Percentiles rank a stretch among this genome's conserved stretches.
phyloP scores from a whole-genome alignment of 2,888 invertebrate genomes.

The Itoplectis maculator region DNA sequence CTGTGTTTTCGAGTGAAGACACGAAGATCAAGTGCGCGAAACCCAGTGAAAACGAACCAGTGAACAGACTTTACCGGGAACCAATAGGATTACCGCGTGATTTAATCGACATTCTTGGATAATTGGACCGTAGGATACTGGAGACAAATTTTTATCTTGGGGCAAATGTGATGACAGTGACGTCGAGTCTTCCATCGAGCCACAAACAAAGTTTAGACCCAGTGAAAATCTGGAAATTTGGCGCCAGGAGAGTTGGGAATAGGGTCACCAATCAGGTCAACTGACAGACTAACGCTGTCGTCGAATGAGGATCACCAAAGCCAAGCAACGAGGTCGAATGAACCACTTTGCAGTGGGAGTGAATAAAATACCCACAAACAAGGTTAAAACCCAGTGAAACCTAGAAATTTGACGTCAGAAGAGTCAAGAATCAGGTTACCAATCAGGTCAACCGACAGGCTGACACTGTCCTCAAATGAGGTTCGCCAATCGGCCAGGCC shows the following conservation, averaged over 20 bases:
- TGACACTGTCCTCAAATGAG: slow-evolving; percentile 35
- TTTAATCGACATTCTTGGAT: background rate
- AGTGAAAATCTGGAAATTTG: no score
- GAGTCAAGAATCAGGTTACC: no score
- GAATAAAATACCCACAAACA: no score
- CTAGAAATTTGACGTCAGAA: no score
- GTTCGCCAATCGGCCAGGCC: slow-evolving; percentile 16
- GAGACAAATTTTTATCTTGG: background rate
- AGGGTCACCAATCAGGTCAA: background rate
- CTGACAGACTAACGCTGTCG: background rate
- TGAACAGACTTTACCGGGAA: slow-evolving; percentile 12
- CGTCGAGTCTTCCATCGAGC: background rate
- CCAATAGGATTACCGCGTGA: no score
- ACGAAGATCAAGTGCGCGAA: background rate
- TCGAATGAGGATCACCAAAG: slow-evolving; percentile 32
- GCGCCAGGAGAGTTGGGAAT: no score
- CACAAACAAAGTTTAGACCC: background rate
- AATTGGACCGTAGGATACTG: background rate
- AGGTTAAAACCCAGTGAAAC: no score
- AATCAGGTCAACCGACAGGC: background rate
- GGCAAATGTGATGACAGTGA: background rate
- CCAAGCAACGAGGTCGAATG: slow-evolving; percentile 38
- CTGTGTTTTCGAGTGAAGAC: slow-evolving; percentile 35
- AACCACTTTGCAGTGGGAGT: background rate
- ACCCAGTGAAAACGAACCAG: slow-evolving; percentile 46